Base-by-base conservation (phyloP, 2,113 vertebrate species). In the Forbesichthys papilliferus region DNA sequence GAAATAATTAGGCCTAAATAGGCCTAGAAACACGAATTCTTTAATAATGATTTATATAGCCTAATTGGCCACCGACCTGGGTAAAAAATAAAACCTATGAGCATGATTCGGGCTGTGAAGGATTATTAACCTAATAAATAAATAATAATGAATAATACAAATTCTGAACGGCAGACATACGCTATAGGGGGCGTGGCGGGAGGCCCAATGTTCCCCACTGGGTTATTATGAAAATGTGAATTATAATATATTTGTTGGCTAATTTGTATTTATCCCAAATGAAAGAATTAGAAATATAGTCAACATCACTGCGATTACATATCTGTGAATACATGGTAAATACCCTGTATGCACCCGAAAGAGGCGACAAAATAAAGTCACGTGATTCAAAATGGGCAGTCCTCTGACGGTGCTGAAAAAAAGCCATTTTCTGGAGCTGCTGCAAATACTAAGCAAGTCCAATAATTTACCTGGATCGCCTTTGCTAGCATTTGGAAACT, bases 391-490 rank as follows among this genome's bases (percentile, higher is more conserved):
- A 91, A 87, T 91, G 91, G 91, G 91, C 90, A 81, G 91, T 92
- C 91, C 89, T 90, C 88, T 83, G 86, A 88, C 88, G 85, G 84
- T 68, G 84, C 85, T 86, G 86, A 86, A 90, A 88, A 81, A 90
- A 91, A 91, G 88, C 90, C 90, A 91, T 92, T 91, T 92, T 92
- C 90, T 91, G 89, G 91, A 87, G 89, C 87, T 90, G 86, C 90
- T 89, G 88, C 88, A 87, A 89, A 86, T 86, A 88, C 80, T 80
- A 79, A 56, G 75, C 84, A 78, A 88, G 75, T 88, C 74, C 77
- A 73, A 80, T 76, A 83, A 83, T 80, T 79, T 56, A 82, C 47
- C 84, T 74, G 85, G 85, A 78, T 77, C 78, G 59, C 64, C 33
- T 54, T 20, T 67, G 79, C 62, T 77, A 81, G 78, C 71, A 74